Evolutionary conservation across 2,888 invertebrate species (phyloP), one percentile per base, ranked within the genome.

Genomic region (Folsomia candida): DNA sequence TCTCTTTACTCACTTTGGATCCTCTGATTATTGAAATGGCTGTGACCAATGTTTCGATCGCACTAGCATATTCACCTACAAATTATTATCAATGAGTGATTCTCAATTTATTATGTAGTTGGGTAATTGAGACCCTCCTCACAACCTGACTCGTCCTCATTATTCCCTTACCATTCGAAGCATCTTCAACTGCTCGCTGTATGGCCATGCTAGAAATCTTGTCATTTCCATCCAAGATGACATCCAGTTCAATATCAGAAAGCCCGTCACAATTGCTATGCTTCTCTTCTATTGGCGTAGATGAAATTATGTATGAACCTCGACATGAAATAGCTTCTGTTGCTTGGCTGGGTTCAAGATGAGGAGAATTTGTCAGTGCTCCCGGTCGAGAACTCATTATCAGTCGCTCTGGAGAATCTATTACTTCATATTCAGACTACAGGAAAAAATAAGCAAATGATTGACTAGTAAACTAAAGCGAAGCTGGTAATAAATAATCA

Each of bases 21-120:
- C 97, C 97, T 83, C 97, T 97, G 80, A 99, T 98, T 69, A 99
- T 87, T 9, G 97, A 96, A 81, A 99, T 97, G 6, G 99, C 98
- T 0, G 98, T 99, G 71, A 97, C 96, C 76, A 99, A 87, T 2
- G 98, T 99, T 85, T 99, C 98, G 76, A 98, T 96, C 61, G 99
- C 98, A 83, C 94, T 94, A 1, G 94, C 94, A 85, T 94, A 97
- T 85, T 99, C 98, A 11, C 97, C 87, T 86, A 81, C 60, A 76
- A 76, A n/a, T 58, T 67, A 60, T 54, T 54, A n/a, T 54, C 6
- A 20, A 54, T 18, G n/a, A n/a, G n/a, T n/a, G n/a, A n/a, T n/a
- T n/a, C n/a, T n/a, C n/a, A n/a, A n/a, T n/a, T n/a, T n/a, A n/a
- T n/a, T n/a, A n/a, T n/a, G n/a, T n/a, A n/a, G n/a, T n/a, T n/a